Conservation (phyloP, 1,140 invertebrate species). For the Caenorhabditis inopinata region DNA sequence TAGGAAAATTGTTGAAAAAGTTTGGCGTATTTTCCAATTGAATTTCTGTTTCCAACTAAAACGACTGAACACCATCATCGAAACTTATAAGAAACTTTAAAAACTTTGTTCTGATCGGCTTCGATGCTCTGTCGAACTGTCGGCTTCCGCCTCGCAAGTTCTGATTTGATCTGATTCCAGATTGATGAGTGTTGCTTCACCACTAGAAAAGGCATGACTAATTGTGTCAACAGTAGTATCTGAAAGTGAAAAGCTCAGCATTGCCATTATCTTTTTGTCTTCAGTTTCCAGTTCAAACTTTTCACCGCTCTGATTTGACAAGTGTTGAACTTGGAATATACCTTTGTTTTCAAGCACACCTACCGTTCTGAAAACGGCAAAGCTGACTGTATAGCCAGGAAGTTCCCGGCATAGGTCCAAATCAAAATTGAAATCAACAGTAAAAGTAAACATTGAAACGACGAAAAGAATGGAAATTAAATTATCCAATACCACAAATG, state of each 20-base stretch:
- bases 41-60: too few relatives aligned
- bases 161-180: neutral
- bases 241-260: too few relatives aligned
- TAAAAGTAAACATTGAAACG: neutral
- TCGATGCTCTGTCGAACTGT: neutral
- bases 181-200: conserved; percentile 21
- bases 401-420: neutral
- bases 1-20: too few relatives aligned
- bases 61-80: neutral
- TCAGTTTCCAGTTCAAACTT: too few relatives aligned
- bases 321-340: neutral
- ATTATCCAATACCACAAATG: conserved; percentile 14
- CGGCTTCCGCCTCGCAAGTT: neutral
- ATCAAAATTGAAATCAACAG: conserved; percentile 23
- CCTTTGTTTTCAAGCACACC: neutral
- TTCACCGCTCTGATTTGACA: too few relatives aligned
- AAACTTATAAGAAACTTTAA: conserved; percentile 21
- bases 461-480: conserved; percentile 5
- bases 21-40: too few relatives aligned
- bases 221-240: neutral
- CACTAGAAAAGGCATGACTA: conserved; percentile 29
- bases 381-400: conserved; percentile 22
- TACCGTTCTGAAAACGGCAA: conserved; percentile 20
- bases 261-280: too few relatives aligned
- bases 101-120: conserved; percentile 18